Evolutionary conservation across 53 echinoderm and acorn worm species (phyloP), one percentile per base, ranked within the genome.

Genomic region (Arbacia lixula): DNA sequence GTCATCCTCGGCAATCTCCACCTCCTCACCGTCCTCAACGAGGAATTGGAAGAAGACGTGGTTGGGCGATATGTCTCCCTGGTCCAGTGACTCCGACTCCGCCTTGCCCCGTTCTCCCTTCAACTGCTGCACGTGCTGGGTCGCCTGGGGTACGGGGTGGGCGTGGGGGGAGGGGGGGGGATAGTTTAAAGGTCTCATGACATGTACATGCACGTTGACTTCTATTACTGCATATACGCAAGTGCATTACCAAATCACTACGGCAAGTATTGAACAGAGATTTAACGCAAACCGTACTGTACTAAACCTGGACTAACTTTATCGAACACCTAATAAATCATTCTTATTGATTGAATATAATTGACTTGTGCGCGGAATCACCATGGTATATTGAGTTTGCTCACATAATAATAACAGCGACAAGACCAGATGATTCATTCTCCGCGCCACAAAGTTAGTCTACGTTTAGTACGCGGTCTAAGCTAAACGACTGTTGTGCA

Each of bases 51-150:
- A 90, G 76, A 95, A 95, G 1, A 16, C 4, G 51, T 95, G 95
- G 20, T 5, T 67, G 6, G 34, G 6, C 12, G 60, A 10, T 14
- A 88, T 69, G 0, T 32, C 72, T 2, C 83, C 72, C 27, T 93
- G 88, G 54, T 92, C 95, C 54, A 95, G 81, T 3, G 89, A 64
- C 31, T 95, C 92, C 20, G 51, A 39, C 10, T 75, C 54, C 1
- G 95, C 83, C 38, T 89, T 95, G 24, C 95, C 95, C 9, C 95
- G 85, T 9, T 95, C 88, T 4, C 87, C 67, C 64, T 92, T 95
- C 43, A 95, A 36, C 0, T 10, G 2, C 63, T 92, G 92, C n/a
- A 90, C 61, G 53, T 53, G 86, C 86, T 95, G 92, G 4, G 83
- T 81, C 11, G 95, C 95, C 95, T 95, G 71, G 28, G 2, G 22